These are phyloP conservation scores for Piezodorus guildinii DNA, from an alignment of 1,140 invertebrate genomes.

Conservation along the genomic window DNA sequence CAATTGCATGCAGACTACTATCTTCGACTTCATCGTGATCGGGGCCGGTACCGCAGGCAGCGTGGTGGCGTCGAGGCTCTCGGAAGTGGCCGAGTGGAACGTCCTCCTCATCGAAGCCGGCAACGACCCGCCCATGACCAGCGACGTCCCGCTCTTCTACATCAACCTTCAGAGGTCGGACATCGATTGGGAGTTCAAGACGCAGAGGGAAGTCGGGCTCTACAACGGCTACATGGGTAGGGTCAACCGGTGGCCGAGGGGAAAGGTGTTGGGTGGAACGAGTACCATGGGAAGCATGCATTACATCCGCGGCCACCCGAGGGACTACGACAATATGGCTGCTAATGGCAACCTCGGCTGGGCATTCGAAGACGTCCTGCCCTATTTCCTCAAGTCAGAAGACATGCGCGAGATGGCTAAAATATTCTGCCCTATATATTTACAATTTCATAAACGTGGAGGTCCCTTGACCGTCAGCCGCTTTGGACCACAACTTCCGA, in stretches of 20 bases:
- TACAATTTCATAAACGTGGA: constrained; percentile 32
- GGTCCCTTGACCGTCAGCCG: constrained; percentile 48
- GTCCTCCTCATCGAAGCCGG: constrained; percentile 49
- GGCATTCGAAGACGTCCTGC: constrained; percentile 47
- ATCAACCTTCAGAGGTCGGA: constrained; percentile 39
- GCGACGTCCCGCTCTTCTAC: constrained; percentile 51
- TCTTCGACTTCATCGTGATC: constrained; percentile 30
- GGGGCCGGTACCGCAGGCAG: constrained; percentile 30
- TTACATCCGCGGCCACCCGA: constrained; percentile 49
- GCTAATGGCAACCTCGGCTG: constrained; percentile 47
- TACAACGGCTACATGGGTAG: constrained; percentile 50
- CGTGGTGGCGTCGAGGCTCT: constrained; percentile 45
- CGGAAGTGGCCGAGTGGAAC: constrained; percentile 37
- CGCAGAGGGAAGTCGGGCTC: constrained; percentile 41
- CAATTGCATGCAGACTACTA: not conserved
- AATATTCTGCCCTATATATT: constrained; percentile 36
- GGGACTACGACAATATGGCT: constrained; percentile 57
- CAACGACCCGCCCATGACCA: constrained; percentile 52
- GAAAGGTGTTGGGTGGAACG: constrained; percentile 69
- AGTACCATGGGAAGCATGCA: constrained; percentile 60
- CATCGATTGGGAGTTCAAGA: constrained; percentile 55
- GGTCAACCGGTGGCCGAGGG: constrained; percentile 43
- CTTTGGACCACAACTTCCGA: constrained; percentile 28
- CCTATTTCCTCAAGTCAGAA: constrained; percentile 48
- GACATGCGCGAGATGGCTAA: constrained; percentile 35